Evolutionary conservation across 2,797 vertebrate species (phyloP), one percentile per base, ranked within the genome.

Genomic region (Myiothlypis chrysogaster): DNA sequence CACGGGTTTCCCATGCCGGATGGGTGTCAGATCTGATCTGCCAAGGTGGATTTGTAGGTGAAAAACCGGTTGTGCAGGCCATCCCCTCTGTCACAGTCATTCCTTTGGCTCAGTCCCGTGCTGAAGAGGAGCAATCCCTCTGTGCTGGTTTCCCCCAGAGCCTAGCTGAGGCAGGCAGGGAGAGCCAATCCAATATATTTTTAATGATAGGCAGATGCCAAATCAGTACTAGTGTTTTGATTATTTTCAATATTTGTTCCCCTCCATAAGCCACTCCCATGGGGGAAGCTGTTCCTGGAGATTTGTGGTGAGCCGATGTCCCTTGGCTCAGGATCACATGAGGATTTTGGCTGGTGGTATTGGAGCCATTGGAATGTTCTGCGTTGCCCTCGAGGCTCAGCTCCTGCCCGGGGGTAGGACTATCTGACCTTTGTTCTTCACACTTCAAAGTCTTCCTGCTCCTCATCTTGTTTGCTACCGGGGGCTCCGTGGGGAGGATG

Each of bases 1-100:
- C 1, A 1, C 20, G 34, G 20, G 2, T 55, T 78, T 70, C 37
- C 55, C 2, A 0, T 25, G 13, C 35, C 0, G 1, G 21, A 20
- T 43, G 32, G 35, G 21, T 70, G 41, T 56, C 3, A 1, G 35
- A 61, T 46, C n/a, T 78, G 49, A 22, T 49, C 66, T 94, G 56
- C 49, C 20, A 52, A 80, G 24, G 39, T 44, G 43, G 66, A 32
- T 49, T 77, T 79, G 80, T 52, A 55, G 56, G 41, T 87, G 57
- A 69, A 52, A 89, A 93, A 44, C 3, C 16, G 6, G 63, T 66
- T 59, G 21, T 87, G 24, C 56, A 0, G 1, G 13, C 56, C 56
- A 32, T 59, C n/a, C 17, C 34, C 35, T 57, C 27, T 3, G 4
- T 76, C 4, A 6, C 21, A 15, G 23, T 53, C 30, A 14, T 73